Base-by-base conservation (phyloP, 1,140 invertebrate species). In the Nephila pilipes region DNA sequence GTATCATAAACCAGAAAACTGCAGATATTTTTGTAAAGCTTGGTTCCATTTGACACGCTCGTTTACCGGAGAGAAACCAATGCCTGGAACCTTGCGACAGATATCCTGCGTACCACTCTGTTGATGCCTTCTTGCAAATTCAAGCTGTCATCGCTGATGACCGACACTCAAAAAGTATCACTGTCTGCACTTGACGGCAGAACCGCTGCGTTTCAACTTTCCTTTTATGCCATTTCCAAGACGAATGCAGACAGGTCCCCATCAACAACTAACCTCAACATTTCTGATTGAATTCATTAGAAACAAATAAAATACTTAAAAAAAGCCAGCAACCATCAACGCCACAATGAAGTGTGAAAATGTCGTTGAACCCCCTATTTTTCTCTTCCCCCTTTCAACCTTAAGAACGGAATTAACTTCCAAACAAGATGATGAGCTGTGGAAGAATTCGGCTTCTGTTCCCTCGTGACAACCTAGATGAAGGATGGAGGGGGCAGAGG, bases 261-360 rank as follows among this genome's bases (percentile, higher is more conserved):
- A 57, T 83, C 81, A 83, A 57, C 46, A 55, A 32, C 54, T 54
- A 22, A 83, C 81, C 81, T 55, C 81, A 83, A 25, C 38, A 32
- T 75, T 75, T 75, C 18, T 83, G 81, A 83, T 55, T 83, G 81
- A 83, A 83, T 83, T 55, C 81, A 55, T 55, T 46, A 80, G 29
- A 14, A 46, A 25, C 18, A 83, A 57, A n/a, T n/a, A 16, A 83
- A 83, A 83, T 54, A 54, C 22, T 6, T 36, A 83, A 6, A 54
- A 83, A 55, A 55, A 8, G 16, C 18, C 29, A 36, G 10, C 10
- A 83, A 83, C 22, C 81, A 83, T 83, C 81, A 83, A 54, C 38
- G n/a, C 81, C 54, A 83, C 81, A 83, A 83, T 87, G 85, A 87
- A 87, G 85, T 87, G 85, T 38, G 85, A 87, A 87, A 87, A 87